Percentiles rank a stretch among this genome's conserved stretches.
Conservation (phyloP, 2,888 invertebrate species). For the Serrognathus titanus region DNA sequence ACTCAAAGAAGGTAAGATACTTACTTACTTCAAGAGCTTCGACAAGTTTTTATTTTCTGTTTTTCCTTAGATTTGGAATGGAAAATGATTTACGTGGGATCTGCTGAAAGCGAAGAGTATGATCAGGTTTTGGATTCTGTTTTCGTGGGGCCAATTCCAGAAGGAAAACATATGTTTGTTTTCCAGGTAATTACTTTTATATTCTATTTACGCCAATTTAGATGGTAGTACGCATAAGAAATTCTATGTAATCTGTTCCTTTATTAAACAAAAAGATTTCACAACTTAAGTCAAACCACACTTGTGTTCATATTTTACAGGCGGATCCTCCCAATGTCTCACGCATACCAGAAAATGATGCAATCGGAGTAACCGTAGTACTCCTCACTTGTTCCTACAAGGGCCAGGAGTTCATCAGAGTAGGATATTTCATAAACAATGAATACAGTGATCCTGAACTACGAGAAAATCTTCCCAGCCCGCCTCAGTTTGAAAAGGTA, state of each 20-base stretch:
- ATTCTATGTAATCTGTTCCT: no score
- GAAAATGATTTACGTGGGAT: slow-evolving; percentile 99
- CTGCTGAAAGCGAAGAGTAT: slow-evolving; percentile 94
- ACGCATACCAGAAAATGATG: slow-evolving; percentile 93
- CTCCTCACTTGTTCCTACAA: slow-evolving; percentile 91
- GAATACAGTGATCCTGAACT: slow-evolving; percentile 93
- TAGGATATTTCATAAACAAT: slow-evolving; percentile 98
- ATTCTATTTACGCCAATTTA: neutral
- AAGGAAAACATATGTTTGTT: slow-evolving; percentile 92
- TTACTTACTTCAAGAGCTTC: neutral
- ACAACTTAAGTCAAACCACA: no score
- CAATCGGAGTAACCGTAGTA: slow-evolving; percentile 97
- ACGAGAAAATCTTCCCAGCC: slow-evolving; percentile 89
- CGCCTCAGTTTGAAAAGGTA: slow-evolving; percentile 92
- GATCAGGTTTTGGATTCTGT: slow-evolving; percentile 97
- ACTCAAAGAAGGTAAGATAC: slow-evolving; percentile 81
- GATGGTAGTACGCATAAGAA: no score
- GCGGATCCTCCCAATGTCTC: slow-evolving; percentile 93
- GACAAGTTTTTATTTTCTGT: neutral
- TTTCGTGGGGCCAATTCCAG: slow-evolving; percentile 96
- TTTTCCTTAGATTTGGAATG: slow-evolving; percentile 85
- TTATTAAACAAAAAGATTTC: no score
- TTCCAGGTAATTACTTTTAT: slow-evolving; percentile 64
- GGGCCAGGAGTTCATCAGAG: slow-evolving; percentile 89
- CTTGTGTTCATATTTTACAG: slow-evolving; percentile 46